Percentiles rank a stretch among this genome's conserved stretches.
phyloP scores from a whole-genome alignment of 2,797 vertebrate species.

The Sebastes taczanowskii region DNA sequence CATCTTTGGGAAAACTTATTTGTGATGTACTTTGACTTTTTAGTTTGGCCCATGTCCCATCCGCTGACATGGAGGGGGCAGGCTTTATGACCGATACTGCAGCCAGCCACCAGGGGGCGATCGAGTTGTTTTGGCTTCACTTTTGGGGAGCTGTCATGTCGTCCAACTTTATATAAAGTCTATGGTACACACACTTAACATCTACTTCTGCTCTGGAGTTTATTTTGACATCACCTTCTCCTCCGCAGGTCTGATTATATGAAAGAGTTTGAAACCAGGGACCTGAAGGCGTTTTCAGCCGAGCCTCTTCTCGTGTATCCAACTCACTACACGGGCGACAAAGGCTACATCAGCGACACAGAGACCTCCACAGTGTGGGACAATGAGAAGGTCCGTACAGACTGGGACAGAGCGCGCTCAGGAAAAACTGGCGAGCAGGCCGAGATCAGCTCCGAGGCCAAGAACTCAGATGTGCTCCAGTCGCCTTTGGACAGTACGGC shows the following conservation, averaged over 20 bases:
- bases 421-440: conserved; percentile 90
- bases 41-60: no score
- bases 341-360: conserved; percentile 92
- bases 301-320: conserved; percentile 94
- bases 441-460: conserved; percentile 87
- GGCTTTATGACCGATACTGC: no score
- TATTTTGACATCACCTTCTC: not conserved
- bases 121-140: no score
- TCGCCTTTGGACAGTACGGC: conserved; percentile 89
- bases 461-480: conserved; percentile 90
- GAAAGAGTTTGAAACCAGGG: conserved; percentile 86
- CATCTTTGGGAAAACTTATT: no score
- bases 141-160: no score
- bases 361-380: conserved; percentile 95
- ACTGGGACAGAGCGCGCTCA: conserved; percentile 91
- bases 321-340: conserved; percentile 92
- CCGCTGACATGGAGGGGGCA: fast-evolving
- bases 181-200: not conserved
- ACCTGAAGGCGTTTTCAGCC: conserved; percentile 90
- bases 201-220: not conserved
- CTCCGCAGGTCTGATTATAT: conserved; percentile 86
- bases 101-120: no score
- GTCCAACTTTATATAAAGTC: no score
- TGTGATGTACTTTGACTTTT: no score
- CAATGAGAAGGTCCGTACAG: conserved; percentile 87